A percentile compares a stretch with the other conserved stretches of the same genome.
These are phyloP conservation scores for Lycaon pictus DNA, from an alignment of 2,113 vertebrate genomes.

Conservation along the genomic window DNA sequence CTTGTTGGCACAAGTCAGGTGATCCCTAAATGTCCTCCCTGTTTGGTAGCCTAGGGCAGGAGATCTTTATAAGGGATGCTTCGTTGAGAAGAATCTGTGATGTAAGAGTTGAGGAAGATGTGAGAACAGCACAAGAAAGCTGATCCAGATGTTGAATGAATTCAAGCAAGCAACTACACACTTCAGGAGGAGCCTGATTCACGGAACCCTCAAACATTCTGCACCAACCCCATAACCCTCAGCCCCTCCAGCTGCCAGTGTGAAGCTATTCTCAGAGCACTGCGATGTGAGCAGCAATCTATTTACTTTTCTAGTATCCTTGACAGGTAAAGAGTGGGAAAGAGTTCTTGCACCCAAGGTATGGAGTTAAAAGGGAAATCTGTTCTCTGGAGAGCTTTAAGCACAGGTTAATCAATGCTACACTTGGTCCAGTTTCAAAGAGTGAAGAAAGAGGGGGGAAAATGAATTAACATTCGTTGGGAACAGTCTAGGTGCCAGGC, in stretches of 20 bases:
- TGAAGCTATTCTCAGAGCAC: not conserved
- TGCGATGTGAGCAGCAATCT: not conserved
- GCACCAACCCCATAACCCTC: not conserved
- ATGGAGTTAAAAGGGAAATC: not conserved
- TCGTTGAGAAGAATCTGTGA: not conserved
- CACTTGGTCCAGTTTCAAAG: not conserved
- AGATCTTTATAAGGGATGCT: not conserved
- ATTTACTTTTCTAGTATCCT: not conserved
- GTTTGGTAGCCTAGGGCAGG: not conserved
- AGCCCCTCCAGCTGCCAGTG: not conserved
- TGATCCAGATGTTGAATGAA: too few species aligned
- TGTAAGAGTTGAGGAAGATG: not conserved
- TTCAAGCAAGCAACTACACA: rapidly evolving
- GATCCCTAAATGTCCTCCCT: not conserved
- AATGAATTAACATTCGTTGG: not conserved
- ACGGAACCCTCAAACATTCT: not conserved
- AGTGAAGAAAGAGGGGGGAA: not conserved
- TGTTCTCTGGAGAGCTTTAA: not conserved
- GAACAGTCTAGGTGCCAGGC: not conserved
- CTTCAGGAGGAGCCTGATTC: not conserved
- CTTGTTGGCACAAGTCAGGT: not conserved
- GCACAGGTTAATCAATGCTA: not conserved
- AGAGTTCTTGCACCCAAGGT: not conserved
- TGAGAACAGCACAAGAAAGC: not conserved
- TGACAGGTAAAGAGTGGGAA: not conserved